Conservation (phyloP, 2,797 vertebrate species). For the Ispidina lecontei region DNA sequence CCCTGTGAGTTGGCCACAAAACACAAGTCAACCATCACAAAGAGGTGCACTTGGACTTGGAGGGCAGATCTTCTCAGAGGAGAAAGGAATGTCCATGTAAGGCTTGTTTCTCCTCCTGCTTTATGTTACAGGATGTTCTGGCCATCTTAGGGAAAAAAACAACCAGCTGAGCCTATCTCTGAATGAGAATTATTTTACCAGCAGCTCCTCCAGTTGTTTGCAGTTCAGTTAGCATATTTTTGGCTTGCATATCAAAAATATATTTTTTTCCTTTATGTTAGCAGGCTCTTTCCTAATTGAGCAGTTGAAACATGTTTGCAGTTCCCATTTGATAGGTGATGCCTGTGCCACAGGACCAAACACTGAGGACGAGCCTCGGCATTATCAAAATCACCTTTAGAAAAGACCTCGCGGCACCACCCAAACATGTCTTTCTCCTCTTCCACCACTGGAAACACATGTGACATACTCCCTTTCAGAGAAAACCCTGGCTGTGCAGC, state of each 20-base stretch:
- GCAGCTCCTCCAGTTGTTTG: conserved; percentile 33
- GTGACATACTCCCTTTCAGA: fast-evolving
- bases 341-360: neutral
- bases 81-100: conserved; percentile 64
- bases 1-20: neutral
- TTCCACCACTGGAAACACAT: neutral
- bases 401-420: neutral
- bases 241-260: neutral
- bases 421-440: neutral
- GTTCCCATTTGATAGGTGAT: neutral
- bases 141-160: conserved; percentile 70
- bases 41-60: neutral
- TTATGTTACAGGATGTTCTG: conserved; percentile 54
- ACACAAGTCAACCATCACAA: neutral
- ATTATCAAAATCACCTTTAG: neutral
- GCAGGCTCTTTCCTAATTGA: neutral
- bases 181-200: neutral
- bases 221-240: neutral
- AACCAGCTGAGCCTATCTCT: conserved; percentile 17
- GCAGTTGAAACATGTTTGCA: neutral
- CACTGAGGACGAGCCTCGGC: neutral
- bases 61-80: neutral
- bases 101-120: conserved; percentile 43
- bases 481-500: fast-evolving
- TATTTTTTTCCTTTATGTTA: neutral